Percentiles rank a stretch among this genome's conserved stretches.
Evolutionary conservation across 2,113 vertebrate genomes (phyloP).

Genomic region (Anoplopoma fimbria): DNA sequence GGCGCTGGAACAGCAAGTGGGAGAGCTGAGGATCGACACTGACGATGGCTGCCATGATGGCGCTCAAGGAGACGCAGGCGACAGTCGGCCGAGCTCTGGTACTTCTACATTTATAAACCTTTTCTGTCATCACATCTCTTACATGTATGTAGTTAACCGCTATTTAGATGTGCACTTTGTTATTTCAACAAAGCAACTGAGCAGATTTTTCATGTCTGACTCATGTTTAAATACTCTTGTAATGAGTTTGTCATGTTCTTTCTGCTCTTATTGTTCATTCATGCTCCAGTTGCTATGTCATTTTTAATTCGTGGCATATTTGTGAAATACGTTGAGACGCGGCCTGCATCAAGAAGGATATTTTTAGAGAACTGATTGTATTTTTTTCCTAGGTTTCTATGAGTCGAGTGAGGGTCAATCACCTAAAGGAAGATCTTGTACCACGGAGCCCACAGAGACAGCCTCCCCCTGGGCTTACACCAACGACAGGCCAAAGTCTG

Average conservation of each 20-base stretch:
- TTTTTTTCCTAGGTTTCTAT: constrained; percentile 86
- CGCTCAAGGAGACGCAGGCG: constrained; percentile 64
- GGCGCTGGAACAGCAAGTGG: constrained; percentile 81
- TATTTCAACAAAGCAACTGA: constrained; percentile 2
- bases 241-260: constrained; percentile 16
- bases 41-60: constrained; percentile 56
- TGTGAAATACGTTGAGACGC: constrained; percentile 11
- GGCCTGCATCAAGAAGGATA: background rate
- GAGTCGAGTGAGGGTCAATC: constrained; percentile 85
- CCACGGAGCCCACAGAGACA: constrained; percentile 80
- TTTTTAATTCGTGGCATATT: constrained; percentile 35
- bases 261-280: constrained; percentile 20
- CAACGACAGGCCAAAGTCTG: constrained; percentile 88
- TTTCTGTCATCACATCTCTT: background rate
- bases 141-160: background rate
- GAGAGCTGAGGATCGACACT: constrained; percentile 77
- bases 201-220: background rate
- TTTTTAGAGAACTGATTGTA: constrained; percentile 21
- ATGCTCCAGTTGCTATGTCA: constrained; percentile 38
- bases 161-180: constrained; percentile 19
- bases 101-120: constrained; percentile 10
- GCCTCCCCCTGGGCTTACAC: constrained; percentile 78
- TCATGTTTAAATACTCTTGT: background rate
- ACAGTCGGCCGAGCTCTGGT: constrained; percentile 78
- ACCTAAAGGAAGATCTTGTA: constrained; percentile 80